phyloP scores from a whole-genome alignment of 1,140 invertebrate species.

The Asbolus verrucosus region DNA sequence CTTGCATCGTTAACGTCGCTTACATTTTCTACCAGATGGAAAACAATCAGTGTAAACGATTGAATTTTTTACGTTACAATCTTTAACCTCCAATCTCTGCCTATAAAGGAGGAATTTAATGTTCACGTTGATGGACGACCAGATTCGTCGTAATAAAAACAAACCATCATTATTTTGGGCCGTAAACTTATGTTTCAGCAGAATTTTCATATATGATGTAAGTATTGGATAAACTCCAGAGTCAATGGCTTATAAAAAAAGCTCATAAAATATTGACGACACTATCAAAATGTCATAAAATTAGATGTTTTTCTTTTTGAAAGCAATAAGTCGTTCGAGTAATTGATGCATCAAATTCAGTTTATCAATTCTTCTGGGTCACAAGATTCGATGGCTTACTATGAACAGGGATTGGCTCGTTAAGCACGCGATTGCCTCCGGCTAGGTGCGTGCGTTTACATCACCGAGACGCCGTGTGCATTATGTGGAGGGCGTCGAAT shows the following conservation, averaged over 20 bases:
- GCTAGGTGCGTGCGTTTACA: constrained; percentile 21
- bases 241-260: not conserved
- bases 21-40: too few species aligned
- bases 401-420: constrained; percentile 38
- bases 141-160: too few species aligned
- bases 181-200: not conserved
- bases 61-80: not conserved
- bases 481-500: not conserved
- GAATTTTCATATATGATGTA: too few species aligned
- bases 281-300: constrained; percentile 5
- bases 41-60: not conserved
- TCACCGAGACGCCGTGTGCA: not conserved
- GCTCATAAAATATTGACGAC: constrained; percentile 15
- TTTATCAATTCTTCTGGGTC: constrained; percentile 45
- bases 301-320: constrained; percentile 24
- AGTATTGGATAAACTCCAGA: too few species aligned
- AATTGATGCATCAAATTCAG: constrained; percentile 45
- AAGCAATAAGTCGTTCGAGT: not conserved
- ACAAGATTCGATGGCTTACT: constrained; percentile 39
- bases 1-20: too few species aligned
- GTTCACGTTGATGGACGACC: too few species aligned
- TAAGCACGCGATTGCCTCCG: constrained; percentile 35
- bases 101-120: too few species aligned
- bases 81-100: not conserved
- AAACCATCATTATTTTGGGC: too few species aligned